These are phyloP conservation scores for Drosophila burlai DNA, from an alignment of 1,140 invertebrate species.

Conservation along the genomic window DNA sequence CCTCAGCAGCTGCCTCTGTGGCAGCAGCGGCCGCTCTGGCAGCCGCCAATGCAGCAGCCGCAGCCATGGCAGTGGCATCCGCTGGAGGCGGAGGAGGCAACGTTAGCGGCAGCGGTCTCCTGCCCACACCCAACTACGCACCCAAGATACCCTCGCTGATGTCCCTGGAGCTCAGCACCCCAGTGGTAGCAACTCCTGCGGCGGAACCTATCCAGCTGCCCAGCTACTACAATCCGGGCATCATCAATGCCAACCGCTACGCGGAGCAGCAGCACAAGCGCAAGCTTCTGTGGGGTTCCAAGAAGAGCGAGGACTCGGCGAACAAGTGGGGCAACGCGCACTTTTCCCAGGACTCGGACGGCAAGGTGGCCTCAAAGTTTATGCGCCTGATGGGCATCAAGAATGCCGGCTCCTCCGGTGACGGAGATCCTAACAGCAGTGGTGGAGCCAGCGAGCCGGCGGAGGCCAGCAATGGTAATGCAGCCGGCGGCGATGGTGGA, in stretches of 20 bases:
- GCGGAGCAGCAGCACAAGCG: conserved; percentile 94
- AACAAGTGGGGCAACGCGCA: conserved; percentile 93
- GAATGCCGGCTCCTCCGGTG: conserved; percentile 31
- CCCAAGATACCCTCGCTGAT: conserved; percentile 75
- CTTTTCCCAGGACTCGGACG: conserved; percentile 95
- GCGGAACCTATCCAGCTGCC: conserved; percentile 85
- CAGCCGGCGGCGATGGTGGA: conserved; percentile 2
- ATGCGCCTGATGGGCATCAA: conserved; percentile 97
- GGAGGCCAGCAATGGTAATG: conserved; percentile 42
- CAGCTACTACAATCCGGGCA: conserved; percentile 93
- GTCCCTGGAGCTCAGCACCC: conserved; percentile 62
- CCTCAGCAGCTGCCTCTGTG: conserved; percentile 4
- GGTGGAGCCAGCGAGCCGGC: conserved; percentile 2
- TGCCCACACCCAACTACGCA: conserved; percentile 66
- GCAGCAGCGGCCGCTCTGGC: conserved; percentile 28
- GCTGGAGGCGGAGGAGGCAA: conserved; percentile 4
- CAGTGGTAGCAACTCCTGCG: conserved; percentile 10
- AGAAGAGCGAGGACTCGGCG: conserved; percentile 86
- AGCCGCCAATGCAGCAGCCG: conserved; percentile 32
- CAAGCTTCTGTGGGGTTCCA: conserved; percentile 95
- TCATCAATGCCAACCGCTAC: conserved; percentile 93
- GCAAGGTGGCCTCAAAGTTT: conserved; percentile 96
- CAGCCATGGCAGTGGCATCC: conserved; percentile 2
- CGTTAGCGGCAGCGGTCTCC: conserved; percentile 29
- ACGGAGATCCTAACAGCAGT: conserved; percentile 13